Evolutionary conservation across 2,888 invertebrate species (phyloP).

Genomic region (Scelioninae gen. 2): DNA sequence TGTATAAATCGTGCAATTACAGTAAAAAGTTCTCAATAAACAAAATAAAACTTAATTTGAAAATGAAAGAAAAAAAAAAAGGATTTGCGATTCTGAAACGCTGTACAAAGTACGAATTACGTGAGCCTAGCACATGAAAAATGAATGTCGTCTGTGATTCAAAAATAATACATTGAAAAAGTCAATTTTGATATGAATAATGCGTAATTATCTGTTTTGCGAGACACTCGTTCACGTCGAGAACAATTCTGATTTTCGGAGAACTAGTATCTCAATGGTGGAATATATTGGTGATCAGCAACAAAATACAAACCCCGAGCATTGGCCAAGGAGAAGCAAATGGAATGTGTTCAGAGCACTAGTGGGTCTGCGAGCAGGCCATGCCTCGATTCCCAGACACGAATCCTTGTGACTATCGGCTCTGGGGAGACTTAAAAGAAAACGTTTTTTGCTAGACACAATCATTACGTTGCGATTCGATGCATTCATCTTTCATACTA

Average conservation of each 20-base stretch:
- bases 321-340: slow-evolving; percentile 72
- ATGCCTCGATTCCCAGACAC: slow-evolving; percentile 71
- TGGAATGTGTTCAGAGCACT: slow-evolving; percentile 72
- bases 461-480: slow-evolving; percentile 69
- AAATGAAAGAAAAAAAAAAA: slow-evolving; percentile 23
- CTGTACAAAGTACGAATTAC: slow-evolving; percentile 44
- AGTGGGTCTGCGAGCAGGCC: slow-evolving; percentile 72
- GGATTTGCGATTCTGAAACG: slow-evolving; percentile 41
- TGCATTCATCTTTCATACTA: slow-evolving; percentile 67
- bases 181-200: slow-evolving; percentile 62
- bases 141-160: slow-evolving; percentile 55
- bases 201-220: slow-evolving; percentile 42
- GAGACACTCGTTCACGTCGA: slow-evolving; percentile 64
- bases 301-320: slow-evolving; percentile 72
- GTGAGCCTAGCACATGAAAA: slow-evolving; percentile 57
- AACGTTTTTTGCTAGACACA: slow-evolving; percentile 71
- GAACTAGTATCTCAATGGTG: slow-evolving; percentile 64
- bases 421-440: slow-evolving; percentile 72
- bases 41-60: slow-evolving; percentile 31
- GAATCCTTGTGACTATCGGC: slow-evolving; percentile 71
- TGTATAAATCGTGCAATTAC: slow-evolving; percentile 26
- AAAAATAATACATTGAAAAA: slow-evolving; percentile 54
- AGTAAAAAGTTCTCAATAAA: slow-evolving; percentile 23
- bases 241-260: slow-evolving; percentile 66
- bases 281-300: slow-evolving; percentile 71